A percentile compares a stretch with the other conserved stretches of the same genome.
Conservation (phyloP, 2,113 vertebrate genomes). For the Tor tambroides region DNA sequence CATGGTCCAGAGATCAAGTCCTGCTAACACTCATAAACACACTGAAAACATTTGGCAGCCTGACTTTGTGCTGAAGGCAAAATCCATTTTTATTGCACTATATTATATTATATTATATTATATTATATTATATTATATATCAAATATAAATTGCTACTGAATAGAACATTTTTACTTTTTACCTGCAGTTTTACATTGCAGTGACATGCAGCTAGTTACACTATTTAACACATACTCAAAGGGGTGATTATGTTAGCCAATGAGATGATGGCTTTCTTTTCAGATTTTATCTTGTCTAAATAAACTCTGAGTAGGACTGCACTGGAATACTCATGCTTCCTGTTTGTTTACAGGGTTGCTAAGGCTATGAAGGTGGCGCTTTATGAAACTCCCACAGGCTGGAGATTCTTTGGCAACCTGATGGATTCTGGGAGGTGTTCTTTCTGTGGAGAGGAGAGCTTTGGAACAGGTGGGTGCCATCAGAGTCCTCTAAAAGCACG, state of each 20-base stretch:
- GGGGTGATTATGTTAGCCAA: not conserved
- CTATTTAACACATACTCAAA: not conserved
- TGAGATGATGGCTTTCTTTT: not conserved
- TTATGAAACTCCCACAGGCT: constrained; percentile 96
- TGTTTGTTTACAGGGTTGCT: constrained; percentile 85
- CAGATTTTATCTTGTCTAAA: not conserved
- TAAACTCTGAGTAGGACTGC: not conserved
- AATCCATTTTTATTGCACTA: not conserved
- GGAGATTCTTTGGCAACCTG: constrained; percentile 96
- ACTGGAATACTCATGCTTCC: constrained; percentile 19
- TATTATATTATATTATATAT: too few species aligned
- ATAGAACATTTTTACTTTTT: too few species aligned
- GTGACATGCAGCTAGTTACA: not conserved
- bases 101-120: not conserved
- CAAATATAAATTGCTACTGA: too few species aligned
- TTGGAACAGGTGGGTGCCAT: constrained; percentile 87
- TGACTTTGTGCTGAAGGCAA: not conserved
- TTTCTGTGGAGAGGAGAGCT: constrained; percentile 97
- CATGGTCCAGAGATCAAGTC: not conserved
- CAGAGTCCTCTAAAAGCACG: not conserved
- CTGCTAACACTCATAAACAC: not conserved
- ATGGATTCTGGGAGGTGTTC: constrained; percentile 98
- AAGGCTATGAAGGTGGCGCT: constrained; percentile 94
- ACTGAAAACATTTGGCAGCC: not conserved
- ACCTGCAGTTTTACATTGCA: not conserved